Percentiles rank a stretch among this genome's conserved stretches.
Conservation (phyloP, 2,888 invertebrate genomes). For the Ectemnius lituratus region DNA sequence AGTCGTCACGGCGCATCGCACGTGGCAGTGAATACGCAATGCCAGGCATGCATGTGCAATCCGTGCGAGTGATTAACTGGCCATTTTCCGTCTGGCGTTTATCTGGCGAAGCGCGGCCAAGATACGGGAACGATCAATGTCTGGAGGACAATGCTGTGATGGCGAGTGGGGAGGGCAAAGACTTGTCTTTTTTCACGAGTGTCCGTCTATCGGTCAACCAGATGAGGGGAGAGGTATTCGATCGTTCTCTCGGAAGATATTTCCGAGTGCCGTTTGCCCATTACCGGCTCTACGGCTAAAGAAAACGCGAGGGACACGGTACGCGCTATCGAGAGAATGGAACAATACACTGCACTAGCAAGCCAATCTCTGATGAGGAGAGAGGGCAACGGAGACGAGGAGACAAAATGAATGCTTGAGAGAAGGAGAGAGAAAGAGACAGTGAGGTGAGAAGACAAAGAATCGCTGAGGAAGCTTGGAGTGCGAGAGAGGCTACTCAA, state of each 20-base stretch:
- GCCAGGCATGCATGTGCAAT: neutral
- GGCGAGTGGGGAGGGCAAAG: too few relatives aligned
- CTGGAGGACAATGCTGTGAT: too few relatives aligned
- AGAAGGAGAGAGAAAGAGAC: neutral
- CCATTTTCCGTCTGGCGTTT: too few relatives aligned
- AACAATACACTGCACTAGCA: constrained; percentile 11
- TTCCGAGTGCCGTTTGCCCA: constrained; percentile 1
- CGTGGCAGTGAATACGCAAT: constrained; percentile 9
- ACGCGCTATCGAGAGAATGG: constrained; percentile 1
- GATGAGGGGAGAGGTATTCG: too few relatives aligned
- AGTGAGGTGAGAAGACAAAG: constrained; percentile 26
- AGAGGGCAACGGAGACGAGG: neutral
- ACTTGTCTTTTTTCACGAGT: too few relatives aligned
- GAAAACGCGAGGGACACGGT: neutral
- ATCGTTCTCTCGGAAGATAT: constrained; percentile 3
- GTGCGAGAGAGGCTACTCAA: constrained; percentile 32
- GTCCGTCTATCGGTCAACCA: too few relatives aligned
- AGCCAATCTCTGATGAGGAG: neutral
- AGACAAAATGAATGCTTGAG: constrained; percentile 15
- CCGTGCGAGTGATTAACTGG: constrained; percentile 14
- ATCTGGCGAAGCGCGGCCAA: too few relatives aligned
- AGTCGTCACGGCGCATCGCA: constrained; percentile 9
- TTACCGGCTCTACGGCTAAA: constrained; percentile 14
- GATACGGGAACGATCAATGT: too few relatives aligned
- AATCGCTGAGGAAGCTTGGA: constrained; percentile 27